Conservation (phyloP, 2,888 invertebrate species). For the Brachyptera putata region DNA sequence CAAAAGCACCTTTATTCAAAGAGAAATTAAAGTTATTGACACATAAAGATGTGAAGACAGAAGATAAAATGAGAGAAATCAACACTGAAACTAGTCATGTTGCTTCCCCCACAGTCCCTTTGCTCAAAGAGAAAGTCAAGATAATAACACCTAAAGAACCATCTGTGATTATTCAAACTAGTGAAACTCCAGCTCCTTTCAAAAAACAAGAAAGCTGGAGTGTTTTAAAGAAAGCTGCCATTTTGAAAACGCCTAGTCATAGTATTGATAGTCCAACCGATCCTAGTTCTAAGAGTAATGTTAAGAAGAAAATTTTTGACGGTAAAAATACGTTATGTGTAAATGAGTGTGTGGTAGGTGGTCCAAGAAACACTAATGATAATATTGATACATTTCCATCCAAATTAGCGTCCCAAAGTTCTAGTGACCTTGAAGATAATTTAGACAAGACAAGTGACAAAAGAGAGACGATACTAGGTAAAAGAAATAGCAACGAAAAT, state of each 20-base stretch:
- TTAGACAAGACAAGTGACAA: neutral
- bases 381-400: conserved; percentile 4
- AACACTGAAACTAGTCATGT: neutral
- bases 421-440: neutral
- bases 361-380: neutral
- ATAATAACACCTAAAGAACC: neutral
- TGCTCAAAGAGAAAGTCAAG: neutral
- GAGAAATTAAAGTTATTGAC: conserved; percentile 26
- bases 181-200: neutral
- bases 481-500: neutral
- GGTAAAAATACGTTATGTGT: neutral
- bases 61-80: conserved; percentile 7
- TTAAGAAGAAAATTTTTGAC: neutral
- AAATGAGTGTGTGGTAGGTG: neutral
- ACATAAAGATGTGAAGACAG: conserved; percentile 14
- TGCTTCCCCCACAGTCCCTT: neutral
- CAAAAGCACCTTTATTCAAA: conserved; percentile 20
- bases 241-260: conserved; percentile 21
- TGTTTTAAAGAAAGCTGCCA: conserved; percentile 67
- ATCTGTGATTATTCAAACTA: neutral
- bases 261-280: neutral
- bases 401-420: neutral
- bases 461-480: neutral
- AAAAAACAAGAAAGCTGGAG: conserved; percentile 58
- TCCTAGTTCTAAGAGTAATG: neutral